Base-by-base conservation (phyloP, 2,888 invertebrate species). In the Leptopilina myrica region DNA sequence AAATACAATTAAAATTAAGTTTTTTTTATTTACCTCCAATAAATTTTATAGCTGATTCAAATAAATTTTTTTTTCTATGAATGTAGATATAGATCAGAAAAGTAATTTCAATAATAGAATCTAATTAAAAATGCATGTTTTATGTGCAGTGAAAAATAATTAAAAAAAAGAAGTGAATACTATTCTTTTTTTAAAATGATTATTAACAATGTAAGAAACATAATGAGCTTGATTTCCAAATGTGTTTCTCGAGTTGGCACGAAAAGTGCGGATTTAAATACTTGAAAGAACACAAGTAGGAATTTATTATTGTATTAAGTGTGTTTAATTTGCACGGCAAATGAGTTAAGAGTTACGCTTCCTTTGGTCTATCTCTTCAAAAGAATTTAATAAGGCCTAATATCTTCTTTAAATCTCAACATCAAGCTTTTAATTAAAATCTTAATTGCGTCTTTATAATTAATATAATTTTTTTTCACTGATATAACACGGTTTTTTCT, bases 191-290 rank as follows among this genome's bases (percentile, higher is more conserved):
- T 49, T 9, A 9, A 9, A 49, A 49, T 43, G 43, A 43, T 49
- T 49, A 49, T 11, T 49, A 11, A 82, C 84, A 80, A 80, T 77
- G 77, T 81, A 86, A 86, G 85, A 86, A 87, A 82, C 82, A 78
- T 87, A 87, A 86, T 86, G 86, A 87, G 86, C 79, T 75, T 78
- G 78, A 80, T 84, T 80, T 85, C 86, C 33, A 83, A 85, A 82
- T 84, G 81, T 43, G 7, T 43, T 43, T 43, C 43, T 43, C 43
- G 43, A 49, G 76, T 81, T 73, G 64, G 64, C 81, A 77, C 76
- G 77, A 62, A 80, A 82, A 80, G 77, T 79, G 33, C 5, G 3
- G 33, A 80, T 43, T 43, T 43, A 43, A 79, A 80, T 78, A 77
- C 43, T 5, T 43, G 5, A 43, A 5, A 49, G 62, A 73, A 49